Evolutionary conservation across 2,113 vertebrate genomes (phyloP), one percentile per base, ranked within the genome.

Genomic region (Garra rufa): DNA sequence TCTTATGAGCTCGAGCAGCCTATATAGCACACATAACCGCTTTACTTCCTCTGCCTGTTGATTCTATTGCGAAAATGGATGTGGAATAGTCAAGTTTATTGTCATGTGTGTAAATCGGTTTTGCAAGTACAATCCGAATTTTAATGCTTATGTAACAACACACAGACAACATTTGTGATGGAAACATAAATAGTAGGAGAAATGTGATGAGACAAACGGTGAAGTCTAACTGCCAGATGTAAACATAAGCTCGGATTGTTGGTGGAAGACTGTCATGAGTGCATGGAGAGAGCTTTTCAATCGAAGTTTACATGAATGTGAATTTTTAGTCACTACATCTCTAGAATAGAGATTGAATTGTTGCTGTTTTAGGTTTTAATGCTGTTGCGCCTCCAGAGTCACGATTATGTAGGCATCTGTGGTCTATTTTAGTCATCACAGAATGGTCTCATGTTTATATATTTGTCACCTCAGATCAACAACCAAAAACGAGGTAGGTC

Each of bases 1-100:
- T 2, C 9, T 34, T n/a, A 6, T 11, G 65, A 69, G 65, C 19
- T 21, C 9, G 41, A 50, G 70, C 9, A 3, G 3, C 3, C 34
- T 5, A 1, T 1, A 9, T 15, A 74, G 9, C 63, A 34, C 28
- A 4, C 28, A 28, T 0, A 75, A 48, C 24, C 4, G 61, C 8
- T 82, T 59, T 28, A 38, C 38, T 79, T 73, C 38, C 73, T 65
- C 52, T 67, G 88, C 88, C 86, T 88, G 88, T 89, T 90, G 88
- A 90, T 89, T 82, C 82, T 9, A 10, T 69, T 21, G 34, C 65
- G 65, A 69, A 3, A 69, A 69, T 41, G 9, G 34, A 41, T n/a
- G 9, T 28, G 13, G 15, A 17, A 69, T 11, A 41, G 41, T 43
- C 38, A 71, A 71, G 17, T 71, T n/a, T 70, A 43, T 43, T 71